Evolutionary conservation across 1,140 invertebrate species (phyloP).

Genomic region (Bombus confusus): DNA sequence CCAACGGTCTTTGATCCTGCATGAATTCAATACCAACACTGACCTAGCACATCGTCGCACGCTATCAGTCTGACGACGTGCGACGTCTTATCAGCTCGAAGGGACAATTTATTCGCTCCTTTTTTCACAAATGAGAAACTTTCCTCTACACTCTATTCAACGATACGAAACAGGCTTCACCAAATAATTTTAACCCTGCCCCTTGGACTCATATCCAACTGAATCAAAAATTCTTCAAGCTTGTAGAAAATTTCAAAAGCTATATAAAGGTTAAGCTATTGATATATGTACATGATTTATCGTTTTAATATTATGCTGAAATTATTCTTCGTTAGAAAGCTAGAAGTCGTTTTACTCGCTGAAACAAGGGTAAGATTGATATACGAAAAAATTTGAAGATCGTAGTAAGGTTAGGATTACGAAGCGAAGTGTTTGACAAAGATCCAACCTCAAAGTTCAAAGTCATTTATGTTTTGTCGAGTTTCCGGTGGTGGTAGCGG

Average conservation of each 20-base stretch:
- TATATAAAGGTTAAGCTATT: no score
- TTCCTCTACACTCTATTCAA: not conserved
- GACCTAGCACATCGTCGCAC: constrained; percentile 2
- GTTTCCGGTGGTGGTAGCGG: not conserved
- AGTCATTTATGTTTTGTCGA: not conserved
- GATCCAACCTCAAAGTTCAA: not conserved
- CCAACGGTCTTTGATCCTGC: not conserved
- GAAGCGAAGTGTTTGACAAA: not conserved
- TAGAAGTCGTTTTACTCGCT: no score
- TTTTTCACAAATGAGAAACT: not conserved
- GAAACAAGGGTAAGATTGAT: not conserved
- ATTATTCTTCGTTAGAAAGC: no score
- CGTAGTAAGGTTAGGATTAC: not conserved
- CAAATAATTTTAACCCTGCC: no score
- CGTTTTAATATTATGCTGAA: no score
- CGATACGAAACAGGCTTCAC: not conserved
- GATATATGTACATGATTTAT: no score
- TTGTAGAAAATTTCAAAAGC: no score
- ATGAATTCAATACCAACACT: constrained; percentile 10
- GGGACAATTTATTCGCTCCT: no score
- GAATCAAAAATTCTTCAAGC: no score
- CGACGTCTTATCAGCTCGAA: constrained; percentile 4
- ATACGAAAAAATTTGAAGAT: not conserved
- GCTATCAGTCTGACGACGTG: no score
- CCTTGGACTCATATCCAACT: no score